These are phyloP conservation scores for Engraulis encrasicolus DNA, from an alignment of 2,113 vertebrate genomes.

Conservation along the genomic window DNA sequence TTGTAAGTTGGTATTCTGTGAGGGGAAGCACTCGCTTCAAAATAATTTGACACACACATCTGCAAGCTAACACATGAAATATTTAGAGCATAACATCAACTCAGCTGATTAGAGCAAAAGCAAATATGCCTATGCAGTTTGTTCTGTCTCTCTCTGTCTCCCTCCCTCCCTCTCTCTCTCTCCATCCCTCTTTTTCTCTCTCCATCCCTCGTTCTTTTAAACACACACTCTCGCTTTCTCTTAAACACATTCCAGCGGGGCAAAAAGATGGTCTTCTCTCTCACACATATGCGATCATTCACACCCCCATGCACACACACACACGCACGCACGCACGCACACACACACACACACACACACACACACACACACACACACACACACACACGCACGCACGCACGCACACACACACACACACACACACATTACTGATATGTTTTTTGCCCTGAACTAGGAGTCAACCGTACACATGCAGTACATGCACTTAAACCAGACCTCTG, in stretches of 20 bases:
- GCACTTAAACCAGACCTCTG: not conserved
- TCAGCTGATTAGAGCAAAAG: constrained; percentile 54
- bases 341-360: constrained; percentile 25
- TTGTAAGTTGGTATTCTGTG: constrained; percentile 64
- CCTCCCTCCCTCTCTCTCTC: no score
- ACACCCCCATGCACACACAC: no score
- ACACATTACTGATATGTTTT: not conserved
- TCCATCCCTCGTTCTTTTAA: not conserved
- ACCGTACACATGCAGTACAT: not conserved
- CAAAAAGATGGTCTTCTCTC: not conserved
- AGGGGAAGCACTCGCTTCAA: constrained; percentile 62
- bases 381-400: no score
- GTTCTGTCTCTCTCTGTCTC: no score
- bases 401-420: no score
- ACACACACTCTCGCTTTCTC: constrained; percentile 33
- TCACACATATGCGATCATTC: no score
- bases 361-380: no score
- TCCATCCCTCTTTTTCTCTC: no score
- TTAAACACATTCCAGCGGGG: not conserved
- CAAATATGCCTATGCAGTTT: constrained; percentile 38
- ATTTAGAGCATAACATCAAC: constrained; percentile 70
- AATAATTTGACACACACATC: constrained; percentile 62
- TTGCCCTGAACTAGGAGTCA: not conserved
- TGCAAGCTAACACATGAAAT: constrained; percentile 73
- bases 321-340: constrained; percentile 6